Percentiles rank a stretch among this genome's conserved stretches.
Conservation (phyloP, 2,113 vertebrate genomes). For the Neoarius graeffei region DNA sequence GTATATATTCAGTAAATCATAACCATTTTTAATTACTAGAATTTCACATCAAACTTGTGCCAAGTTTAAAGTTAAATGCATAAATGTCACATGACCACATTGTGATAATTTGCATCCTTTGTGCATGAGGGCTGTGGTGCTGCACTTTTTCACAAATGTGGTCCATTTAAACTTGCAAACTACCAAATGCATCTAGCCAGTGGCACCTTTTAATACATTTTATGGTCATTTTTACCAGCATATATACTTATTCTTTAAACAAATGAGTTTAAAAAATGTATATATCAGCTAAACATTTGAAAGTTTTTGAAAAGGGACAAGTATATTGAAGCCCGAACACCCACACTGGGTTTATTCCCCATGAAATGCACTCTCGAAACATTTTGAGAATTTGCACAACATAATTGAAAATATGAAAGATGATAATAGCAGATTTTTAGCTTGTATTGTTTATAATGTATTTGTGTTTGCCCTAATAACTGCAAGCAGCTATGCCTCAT, state of each 20-base stretch:
- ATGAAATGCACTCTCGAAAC: conserved; percentile 25
- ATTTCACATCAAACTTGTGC: conserved; percentile 1
- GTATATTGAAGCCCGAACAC: background rate
- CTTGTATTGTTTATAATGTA: conserved; percentile 10
- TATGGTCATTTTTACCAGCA: conserved; percentile 9
- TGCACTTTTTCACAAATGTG: background rate
- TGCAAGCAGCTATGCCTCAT: conserved; percentile 9
- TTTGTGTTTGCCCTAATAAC: conserved; percentile 6
- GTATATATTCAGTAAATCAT: background rate
- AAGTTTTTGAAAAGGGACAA: background rate
- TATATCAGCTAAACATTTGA: background rate
- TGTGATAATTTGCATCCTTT: background rate
- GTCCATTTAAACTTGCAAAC: background rate
- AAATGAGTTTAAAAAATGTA: too few species aligned
- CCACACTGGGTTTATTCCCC: background rate
- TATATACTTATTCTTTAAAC: too few species aligned
- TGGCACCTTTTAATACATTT: conserved; percentile 4
- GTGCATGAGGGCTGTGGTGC: background rate
- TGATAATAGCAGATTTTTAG: conserved; percentile 1
- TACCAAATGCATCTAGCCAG: conserved; percentile 18
- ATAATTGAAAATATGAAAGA: background rate
- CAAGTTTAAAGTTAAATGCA: background rate
- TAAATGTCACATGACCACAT: background rate
- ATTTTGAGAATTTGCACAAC: conserved; percentile 38
- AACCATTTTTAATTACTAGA: background rate